These are phyloP conservation scores for Aphaenogaster rudis DNA, from an alignment of 1,140 invertebrate genomes.

Conservation along the genomic window DNA sequence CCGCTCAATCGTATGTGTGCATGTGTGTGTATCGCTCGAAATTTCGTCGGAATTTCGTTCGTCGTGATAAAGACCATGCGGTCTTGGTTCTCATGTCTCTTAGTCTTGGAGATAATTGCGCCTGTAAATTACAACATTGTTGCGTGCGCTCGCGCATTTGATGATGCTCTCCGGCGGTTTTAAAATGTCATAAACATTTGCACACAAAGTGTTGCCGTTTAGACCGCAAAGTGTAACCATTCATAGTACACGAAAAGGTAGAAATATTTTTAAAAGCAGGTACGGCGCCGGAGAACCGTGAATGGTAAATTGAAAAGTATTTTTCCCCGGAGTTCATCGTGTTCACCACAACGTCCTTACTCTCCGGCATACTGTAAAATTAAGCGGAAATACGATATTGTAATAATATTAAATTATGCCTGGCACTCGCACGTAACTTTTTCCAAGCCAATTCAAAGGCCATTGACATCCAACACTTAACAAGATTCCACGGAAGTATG, in stretches of 20 bases:
- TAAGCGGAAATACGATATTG: neutral
- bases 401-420: neutral
- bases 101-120: conserved; percentile 27
- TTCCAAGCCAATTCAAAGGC: conserved; percentile 23
- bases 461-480: conserved; percentile 61
- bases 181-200: conserved; percentile 41
- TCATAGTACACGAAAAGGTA: neutral
- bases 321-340: neutral
- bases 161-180: conserved; percentile 9
- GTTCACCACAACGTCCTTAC: neutral
- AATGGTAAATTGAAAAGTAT: conserved; percentile 15
- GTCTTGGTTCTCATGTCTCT: neutral
- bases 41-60: conserved; percentile 9
- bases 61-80: neutral
- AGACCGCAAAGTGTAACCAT: neutral
- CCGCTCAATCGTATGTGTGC: neutral
- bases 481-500: conserved; percentile 56
- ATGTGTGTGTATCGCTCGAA: neutral
- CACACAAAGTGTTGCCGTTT: neutral
- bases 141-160: conserved; percentile 18
- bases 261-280: neutral
- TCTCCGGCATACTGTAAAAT: neutral
- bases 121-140: conserved; percentile 33
- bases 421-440: neutral
- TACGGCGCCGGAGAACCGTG: neutral